Evolutionary conservation across 2,113 vertebrate species (phyloP).

Genomic region (Anoura caudifer): DNA sequence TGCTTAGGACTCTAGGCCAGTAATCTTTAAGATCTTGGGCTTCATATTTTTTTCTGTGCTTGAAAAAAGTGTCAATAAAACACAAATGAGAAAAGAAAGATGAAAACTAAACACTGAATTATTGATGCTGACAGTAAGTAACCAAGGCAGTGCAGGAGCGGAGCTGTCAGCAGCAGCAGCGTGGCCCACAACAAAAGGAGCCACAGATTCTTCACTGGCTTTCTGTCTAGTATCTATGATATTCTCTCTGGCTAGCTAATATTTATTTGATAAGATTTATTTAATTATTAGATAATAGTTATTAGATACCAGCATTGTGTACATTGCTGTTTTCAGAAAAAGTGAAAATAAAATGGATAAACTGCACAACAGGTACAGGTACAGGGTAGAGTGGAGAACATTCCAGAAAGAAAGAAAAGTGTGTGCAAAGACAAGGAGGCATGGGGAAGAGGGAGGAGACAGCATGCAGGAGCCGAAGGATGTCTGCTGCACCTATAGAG

Average conservation of each 20-base stretch:
- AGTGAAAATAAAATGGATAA: background rate
- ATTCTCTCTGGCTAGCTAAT: background rate
- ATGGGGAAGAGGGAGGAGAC: fast-evolving
- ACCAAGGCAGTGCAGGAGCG: background rate
- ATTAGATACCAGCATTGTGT: background rate
- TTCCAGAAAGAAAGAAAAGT: background rate
- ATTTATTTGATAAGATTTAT: background rate
- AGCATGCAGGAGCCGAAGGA: background rate
- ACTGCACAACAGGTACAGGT: background rate
- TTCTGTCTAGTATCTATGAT: background rate
- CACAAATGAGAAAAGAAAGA: conserved; percentile 24
- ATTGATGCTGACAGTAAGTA: conserved; percentile 5
- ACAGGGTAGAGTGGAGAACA: background rate
- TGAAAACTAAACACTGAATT: conserved; percentile 6
- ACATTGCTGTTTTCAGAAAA: background rate
- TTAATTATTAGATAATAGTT: background rate
- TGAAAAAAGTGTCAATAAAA: background rate
- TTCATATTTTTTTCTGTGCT: background rate
- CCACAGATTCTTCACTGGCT: background rate
- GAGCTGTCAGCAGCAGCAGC: background rate
- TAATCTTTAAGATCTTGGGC: background rate
- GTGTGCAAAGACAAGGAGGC: background rate
- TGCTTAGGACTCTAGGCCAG: background rate
- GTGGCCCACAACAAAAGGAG: background rate
- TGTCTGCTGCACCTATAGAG: background rate